Percentiles rank a stretch among this genome's conserved stretches.
These are phyloP conservation scores for Hyles lineata DNA, from an alignment of 2,888 invertebrate genomes.

Conservation along the genomic window DNA sequence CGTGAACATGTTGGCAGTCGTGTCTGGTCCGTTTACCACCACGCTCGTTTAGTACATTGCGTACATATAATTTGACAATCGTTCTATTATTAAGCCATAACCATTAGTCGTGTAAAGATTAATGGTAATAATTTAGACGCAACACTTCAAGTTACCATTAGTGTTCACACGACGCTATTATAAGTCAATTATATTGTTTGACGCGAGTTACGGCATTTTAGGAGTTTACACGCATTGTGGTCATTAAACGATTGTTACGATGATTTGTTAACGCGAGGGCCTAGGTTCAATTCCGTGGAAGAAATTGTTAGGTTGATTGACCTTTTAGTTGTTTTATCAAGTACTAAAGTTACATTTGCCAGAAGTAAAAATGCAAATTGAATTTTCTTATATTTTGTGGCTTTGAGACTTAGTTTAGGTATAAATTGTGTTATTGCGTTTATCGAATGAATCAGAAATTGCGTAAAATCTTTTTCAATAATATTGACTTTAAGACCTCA, in stretches of 20 bases:
- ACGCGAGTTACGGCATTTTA: conserved; percentile 61
- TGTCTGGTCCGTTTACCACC: too few species aligned
- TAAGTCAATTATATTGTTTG: conserved; percentile 62
- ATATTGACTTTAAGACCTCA: too few species aligned
- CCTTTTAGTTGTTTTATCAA: too few species aligned
- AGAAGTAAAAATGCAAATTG: too few species aligned
- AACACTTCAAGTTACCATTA: neutral
- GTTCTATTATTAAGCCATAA: neutral
- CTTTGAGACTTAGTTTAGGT: neutral
- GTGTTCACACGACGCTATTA: conserved; percentile 53
- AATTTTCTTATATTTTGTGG: neutral
- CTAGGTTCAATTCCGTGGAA: conserved; percentile 38
- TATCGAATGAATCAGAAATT: neutral
- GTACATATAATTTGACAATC: neutral
- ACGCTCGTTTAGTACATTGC: too few species aligned
- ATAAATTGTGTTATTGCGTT: neutral
- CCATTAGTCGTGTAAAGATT: neutral
- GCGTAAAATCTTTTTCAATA: too few species aligned
- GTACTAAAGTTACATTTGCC: too few species aligned
- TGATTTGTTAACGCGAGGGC: conserved; percentile 22
- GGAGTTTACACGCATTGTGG: conserved; percentile 63
- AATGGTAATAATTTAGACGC: neutral
- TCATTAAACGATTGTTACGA: conserved; percentile 46
- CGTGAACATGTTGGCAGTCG: too few species aligned
- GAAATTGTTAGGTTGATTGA: neutral